Base-by-base conservation (phyloP, 1,140 invertebrate species). In the Stegodyphus dumicola region DNA sequence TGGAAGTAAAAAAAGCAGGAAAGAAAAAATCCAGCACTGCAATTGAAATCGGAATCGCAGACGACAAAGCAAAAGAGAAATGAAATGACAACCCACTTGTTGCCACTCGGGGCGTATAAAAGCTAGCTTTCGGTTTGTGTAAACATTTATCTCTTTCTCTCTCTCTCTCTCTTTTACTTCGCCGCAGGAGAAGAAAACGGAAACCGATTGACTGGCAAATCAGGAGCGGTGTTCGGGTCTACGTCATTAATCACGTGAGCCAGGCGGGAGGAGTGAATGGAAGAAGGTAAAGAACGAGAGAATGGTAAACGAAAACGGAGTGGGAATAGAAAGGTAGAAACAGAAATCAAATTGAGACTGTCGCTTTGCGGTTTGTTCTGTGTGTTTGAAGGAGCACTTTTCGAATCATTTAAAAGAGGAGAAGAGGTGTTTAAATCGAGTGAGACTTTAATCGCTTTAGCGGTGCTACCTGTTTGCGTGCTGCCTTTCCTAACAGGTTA, bases 121-220 rank as follows among this genome's bases (percentile, higher is more conserved):
- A 74, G 71, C 17, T 77, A 51, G 56, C 56, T 65, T 65, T 66
- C 81, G 81, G 64, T 76, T 76, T 77, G 81, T 85, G 81, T 85
- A 85, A 85, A 85, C 81, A 85, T 76, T 76, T 74, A 81, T 81
- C 79, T 81, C 79, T 81, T 78, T 78, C 77, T n/a, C 33, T 78
- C 78, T 80, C 70, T 51, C n/a, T 33, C 33, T 1, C 33, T 33
- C 33, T 33, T 33, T 33, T 33, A 33, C 33, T 33, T 33, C 33
- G 33, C 33, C 33, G 33, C 33, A 33, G 70, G 71, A 60, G 74
- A 83, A 66, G 71, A 83, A 33, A 65, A 56, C 48, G 80, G 51
- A 85, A 85, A 85, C 60, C 81, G 81, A 85, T 85, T 85, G 81
- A 85, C 81, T 85, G 81, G 81, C 81, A 85, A 85, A 85, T 85